These are phyloP conservation scores for Atta cephalotes DNA, from an alignment of 1,140 invertebrate species.

Conservation along the genomic window DNA sequence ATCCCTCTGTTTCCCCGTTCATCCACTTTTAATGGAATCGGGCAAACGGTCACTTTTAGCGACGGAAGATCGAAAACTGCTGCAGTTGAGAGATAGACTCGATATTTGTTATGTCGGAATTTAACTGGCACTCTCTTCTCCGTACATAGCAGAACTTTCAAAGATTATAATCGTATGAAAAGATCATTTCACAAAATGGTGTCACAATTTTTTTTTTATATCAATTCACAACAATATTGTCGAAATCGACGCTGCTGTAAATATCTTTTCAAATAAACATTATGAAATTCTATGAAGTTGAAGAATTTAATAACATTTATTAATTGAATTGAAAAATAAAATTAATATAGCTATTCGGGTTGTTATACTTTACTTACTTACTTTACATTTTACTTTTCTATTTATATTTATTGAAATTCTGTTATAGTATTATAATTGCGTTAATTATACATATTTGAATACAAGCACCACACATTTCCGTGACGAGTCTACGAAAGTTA, in stretches of 20 bases:
- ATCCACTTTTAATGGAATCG: slow-evolving; percentile 62
- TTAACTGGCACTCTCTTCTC: neutral
- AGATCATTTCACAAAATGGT: neutral
- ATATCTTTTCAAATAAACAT: neutral
- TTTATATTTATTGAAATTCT: slow-evolving; percentile 3
- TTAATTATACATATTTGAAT: neutral
- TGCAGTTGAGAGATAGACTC: slow-evolving; percentile 36
- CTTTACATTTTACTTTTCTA: neutral
- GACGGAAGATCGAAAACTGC: slow-evolving; percentile 61
- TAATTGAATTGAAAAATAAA: neutral
- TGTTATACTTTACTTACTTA: neutral
- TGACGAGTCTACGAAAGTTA: neutral
- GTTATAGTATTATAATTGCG: neutral
- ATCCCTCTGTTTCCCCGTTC: slow-evolving; percentile 32
- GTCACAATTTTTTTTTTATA: neutral
- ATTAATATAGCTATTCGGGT: neutral
- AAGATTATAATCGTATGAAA: slow-evolving; percentile 2
- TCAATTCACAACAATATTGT: neutral
- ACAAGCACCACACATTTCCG: neutral
- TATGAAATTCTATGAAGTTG: neutral
- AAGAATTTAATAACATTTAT: too few species aligned
- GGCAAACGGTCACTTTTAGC: slow-evolving; percentile 59
- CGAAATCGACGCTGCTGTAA: neutral
- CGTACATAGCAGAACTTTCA: slow-evolving; percentile 25
- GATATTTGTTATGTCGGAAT: slow-evolving; percentile 28